Percentiles rank a stretch among this genome's conserved stretches.
These are phyloP conservation scores for Protobothrops flavoviridis DNA, from an alignment of 2,113 vertebrate genomes.

Conservation along the genomic window DNA sequence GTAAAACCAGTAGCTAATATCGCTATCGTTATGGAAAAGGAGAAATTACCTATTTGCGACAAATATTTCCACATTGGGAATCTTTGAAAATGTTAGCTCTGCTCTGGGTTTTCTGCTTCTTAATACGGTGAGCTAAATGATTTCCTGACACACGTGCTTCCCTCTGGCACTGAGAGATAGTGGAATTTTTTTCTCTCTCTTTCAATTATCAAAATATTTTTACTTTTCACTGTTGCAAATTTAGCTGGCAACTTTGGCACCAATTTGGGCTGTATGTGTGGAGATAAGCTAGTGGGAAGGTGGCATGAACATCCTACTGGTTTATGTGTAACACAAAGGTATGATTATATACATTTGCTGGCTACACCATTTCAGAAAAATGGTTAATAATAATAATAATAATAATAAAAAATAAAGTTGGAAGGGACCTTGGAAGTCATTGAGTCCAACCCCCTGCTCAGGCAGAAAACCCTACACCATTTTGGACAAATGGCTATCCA, in stretches of 20 bases:
- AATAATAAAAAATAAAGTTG: background rate
- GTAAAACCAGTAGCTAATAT: background rate
- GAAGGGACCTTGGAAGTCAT: constrained; percentile 11
- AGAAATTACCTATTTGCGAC: background rate
- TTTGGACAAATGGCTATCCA: background rate
- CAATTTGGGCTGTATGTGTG: background rate
- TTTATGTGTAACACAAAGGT: background rate
- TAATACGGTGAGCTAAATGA: background rate
- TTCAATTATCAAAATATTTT: background rate
- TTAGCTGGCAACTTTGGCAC: background rate
- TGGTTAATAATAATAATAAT: no score
- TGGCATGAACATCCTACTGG: background rate
- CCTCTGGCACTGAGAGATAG: background rate
- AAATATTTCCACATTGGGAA: background rate
- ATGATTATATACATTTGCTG: background rate
- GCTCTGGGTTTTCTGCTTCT: background rate
- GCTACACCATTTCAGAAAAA: background rate
- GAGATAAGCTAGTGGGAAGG: background rate
- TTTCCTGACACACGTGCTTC: background rate
- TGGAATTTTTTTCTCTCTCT: background rate
- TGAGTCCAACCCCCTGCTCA: background rate
- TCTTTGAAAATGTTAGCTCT: background rate
- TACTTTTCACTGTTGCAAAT: background rate
- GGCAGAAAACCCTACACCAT: background rate
- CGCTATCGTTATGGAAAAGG: background rate